A percentile compares a stretch with the other conserved stretches of the same genome.
Conservation (phyloP, 2,888 invertebrate species). For the Leptinotarsa rubiginosa region DNA sequence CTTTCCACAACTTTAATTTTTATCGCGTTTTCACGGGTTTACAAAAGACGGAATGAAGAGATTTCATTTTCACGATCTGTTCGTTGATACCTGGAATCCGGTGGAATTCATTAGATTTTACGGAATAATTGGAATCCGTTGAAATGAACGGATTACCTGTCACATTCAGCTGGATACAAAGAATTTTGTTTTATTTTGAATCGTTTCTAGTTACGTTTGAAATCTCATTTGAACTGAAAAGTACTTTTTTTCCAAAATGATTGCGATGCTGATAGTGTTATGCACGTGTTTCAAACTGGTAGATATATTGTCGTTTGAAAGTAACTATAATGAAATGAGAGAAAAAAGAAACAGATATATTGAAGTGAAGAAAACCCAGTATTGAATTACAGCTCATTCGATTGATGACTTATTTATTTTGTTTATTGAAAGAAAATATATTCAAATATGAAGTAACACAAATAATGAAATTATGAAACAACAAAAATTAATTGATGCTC, state of each 20-base stretch:
- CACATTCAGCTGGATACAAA: constrained; percentile 42
- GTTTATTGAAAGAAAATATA: too few relatives aligned
- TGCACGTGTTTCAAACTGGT: too few relatives aligned
- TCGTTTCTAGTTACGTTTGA: neutral
- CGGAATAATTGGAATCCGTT: constrained; percentile 43
- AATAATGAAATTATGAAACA: too few relatives aligned
- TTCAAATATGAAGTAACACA: too few relatives aligned
- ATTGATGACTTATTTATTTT: too few relatives aligned
- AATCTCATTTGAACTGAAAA: neutral
- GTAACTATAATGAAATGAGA: too few relatives aligned
- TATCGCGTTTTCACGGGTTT: neutral
- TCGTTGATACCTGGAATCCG: constrained; percentile 5
- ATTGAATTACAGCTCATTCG: too few relatives aligned
- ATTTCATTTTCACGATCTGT: constrained; percentile 1
- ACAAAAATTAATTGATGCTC: too few relatives aligned
- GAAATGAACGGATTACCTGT: constrained; percentile 50
- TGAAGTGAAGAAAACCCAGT: too few relatives aligned
- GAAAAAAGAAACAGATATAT: too few relatives aligned
- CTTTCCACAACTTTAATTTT: neutral
- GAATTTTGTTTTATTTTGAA: constrained; percentile 17
- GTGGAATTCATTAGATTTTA: constrained; percentile 20
- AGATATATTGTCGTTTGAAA: too few relatives aligned
- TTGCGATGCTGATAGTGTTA: neutral
- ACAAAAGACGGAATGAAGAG: neutral
- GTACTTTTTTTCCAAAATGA: neutral